Conservation (phyloP, 2,888 invertebrate genomes). For the Hedychridium roseum region DNA sequence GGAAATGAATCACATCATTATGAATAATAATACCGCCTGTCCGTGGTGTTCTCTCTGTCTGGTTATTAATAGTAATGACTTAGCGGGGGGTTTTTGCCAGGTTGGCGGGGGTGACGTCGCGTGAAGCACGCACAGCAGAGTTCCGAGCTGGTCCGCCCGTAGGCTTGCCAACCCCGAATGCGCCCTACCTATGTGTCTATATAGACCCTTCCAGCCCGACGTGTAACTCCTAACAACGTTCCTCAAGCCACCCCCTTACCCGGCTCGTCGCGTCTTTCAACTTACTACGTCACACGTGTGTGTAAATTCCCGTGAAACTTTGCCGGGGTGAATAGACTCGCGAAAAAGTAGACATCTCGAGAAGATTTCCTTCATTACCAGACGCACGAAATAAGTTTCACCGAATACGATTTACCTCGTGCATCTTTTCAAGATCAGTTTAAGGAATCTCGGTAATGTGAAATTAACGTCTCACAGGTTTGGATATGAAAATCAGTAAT, state of each 20-base stretch:
- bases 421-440: neutral
- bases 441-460: neutral
- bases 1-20: constrained; percentile 55
- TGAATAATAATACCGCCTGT: constrained; percentile 51
- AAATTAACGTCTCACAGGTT: neutral
- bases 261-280: too few species aligned
- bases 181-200: constrained; percentile 5
- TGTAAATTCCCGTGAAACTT: too few species aligned
- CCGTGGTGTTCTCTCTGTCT: constrained; percentile 46
- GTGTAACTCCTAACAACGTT: constrained; percentile 14
- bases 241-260: too few species aligned
- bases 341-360: too few species aligned
- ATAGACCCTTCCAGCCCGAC: constrained; percentile 1
- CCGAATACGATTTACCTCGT: constrained; percentile 16
- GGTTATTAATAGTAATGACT: constrained; percentile 56
- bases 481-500: neutral
- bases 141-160: constrained; percentile 27
- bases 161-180: constrained; percentile 16
- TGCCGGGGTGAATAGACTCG: too few species aligned
- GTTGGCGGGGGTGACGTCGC: constrained; percentile 44
- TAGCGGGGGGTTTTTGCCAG: constrained; percentile 43
- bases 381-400: too few species aligned
- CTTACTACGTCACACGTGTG: too few species aligned
- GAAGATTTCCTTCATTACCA: too few species aligned
- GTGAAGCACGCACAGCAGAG: constrained; percentile 55